These are phyloP conservation scores for Enteromius unitaeniatus DNA, from an alignment of 2,797 vertebrate species.

Conservation along the genomic window DNA sequence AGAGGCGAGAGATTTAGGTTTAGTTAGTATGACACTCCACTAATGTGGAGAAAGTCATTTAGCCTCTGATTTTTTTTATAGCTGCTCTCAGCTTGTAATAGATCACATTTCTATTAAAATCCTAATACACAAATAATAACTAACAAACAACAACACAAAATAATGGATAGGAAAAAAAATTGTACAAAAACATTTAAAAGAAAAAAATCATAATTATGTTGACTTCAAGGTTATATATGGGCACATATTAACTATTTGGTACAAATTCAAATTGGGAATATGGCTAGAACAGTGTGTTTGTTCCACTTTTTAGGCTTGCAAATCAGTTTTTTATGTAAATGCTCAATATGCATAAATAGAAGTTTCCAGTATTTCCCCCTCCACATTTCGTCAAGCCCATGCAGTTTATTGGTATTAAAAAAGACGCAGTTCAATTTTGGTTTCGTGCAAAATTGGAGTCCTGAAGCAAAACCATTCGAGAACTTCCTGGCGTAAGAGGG, in stretches of 20 bases:
- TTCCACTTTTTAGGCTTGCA: neutral
- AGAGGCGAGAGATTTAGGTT: conserved; percentile 48
- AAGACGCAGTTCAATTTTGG: neutral
- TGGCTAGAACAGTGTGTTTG: neutral
- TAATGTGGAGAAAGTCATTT: neutral
- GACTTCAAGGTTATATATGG: neutral
- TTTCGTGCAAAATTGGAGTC: neutral
- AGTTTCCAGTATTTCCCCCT: neutral
- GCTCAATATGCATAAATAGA: neutral
- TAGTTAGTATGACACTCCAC: conserved; percentile 28
- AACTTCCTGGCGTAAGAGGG: neutral
- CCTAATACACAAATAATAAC: neutral
- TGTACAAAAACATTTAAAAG: neutral
- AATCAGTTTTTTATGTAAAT: neutral
- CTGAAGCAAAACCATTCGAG: neutral
- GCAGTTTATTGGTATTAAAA: neutral
- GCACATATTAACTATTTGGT: neutral
- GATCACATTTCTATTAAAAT: neutral
- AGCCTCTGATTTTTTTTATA: neutral
- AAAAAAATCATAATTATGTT: neutral
- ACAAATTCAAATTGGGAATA: neutral
- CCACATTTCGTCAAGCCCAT: neutral
- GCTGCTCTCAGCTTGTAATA: neutral
- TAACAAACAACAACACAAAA: neutral
- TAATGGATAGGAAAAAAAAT: neutral